phyloP scores from a whole-genome alignment of 2,113 vertebrate genomes.

The Ellobius talpinus region DNA sequence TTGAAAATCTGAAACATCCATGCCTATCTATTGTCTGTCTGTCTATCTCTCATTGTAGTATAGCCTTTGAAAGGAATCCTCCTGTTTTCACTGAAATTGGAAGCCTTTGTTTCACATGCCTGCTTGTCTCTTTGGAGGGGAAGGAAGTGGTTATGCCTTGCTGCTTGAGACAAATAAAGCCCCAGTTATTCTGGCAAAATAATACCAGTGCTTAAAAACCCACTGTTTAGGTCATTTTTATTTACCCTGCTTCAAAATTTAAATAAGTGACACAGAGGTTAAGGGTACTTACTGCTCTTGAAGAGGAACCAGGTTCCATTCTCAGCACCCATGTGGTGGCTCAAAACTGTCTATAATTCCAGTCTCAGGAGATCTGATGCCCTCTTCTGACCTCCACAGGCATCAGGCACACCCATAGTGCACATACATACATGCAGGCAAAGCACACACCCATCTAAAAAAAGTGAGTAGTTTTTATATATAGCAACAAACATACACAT shows the following conservation, averaged over 20 bases:
- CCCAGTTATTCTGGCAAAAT: not conserved
- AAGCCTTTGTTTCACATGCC: not conserved
- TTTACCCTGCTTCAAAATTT: conserved; percentile 48
- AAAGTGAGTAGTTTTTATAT: not conserved
- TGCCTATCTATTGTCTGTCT: not conserved
- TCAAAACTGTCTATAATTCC: not conserved
- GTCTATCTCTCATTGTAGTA: not conserved
- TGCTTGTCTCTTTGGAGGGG: not conserved
- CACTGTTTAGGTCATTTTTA: conserved; percentile 23
- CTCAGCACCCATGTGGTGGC: not conserved
- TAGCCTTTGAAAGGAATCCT: conserved; percentile 19
- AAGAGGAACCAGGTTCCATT: not conserved
- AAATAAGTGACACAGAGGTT: not conserved
- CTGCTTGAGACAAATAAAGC: not conserved
- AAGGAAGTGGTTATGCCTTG: not conserved
- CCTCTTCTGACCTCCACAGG: not conserved
- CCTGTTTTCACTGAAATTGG: not conserved
- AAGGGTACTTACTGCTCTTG: not conserved
- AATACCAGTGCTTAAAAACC: not conserved
- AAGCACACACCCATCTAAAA: not conserved
- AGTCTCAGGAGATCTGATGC: not conserved
- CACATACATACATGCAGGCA: not conserved
- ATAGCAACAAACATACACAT: not conserved
- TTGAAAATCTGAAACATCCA: conserved; percentile 45
- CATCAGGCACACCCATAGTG: not conserved